Evolutionary conservation across 2,797 vertebrate genomes (phyloP).

Genomic region (Sylvia borin): DNA sequence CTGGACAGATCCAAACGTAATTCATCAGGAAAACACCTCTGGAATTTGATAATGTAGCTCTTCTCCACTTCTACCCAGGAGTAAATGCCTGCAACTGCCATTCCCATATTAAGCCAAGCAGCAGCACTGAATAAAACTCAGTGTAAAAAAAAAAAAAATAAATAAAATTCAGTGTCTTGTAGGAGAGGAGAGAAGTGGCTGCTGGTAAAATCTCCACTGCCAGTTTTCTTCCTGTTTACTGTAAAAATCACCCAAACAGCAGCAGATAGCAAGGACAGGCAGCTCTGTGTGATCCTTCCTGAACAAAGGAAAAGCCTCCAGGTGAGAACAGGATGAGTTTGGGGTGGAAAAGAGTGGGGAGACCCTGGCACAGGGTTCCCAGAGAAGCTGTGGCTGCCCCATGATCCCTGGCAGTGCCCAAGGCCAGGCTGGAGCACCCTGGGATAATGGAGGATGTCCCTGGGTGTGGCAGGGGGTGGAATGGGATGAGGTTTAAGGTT

Average conservation of each 20-base stretch:
- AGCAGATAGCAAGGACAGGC: not conserved
- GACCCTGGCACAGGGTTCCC: not conserved
- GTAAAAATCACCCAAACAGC: not conserved
- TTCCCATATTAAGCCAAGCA: not conserved
- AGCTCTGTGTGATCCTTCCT: not conserved
- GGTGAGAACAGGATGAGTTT: not conserved
- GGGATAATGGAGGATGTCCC: not conserved
- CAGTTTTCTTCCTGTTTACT: not conserved
- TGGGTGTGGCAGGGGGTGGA: not conserved
- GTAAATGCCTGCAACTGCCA: not conserved
- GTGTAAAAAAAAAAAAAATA: not conserved
- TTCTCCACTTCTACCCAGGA: not conserved
- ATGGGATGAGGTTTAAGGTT: not conserved
- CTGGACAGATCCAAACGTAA: not conserved
- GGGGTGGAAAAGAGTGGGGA: not conserved
- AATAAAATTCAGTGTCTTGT: not conserved
- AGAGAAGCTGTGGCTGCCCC: not conserved
- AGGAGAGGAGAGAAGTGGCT: not conserved
- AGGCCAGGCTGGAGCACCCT: not conserved
- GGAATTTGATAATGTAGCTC: not conserved
- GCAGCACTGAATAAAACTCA: not conserved
- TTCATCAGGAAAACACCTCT: not conserved
- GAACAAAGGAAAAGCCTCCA: not conserved
- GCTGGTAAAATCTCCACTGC: not conserved
- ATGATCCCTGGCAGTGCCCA: not conserved